These are phyloP conservation scores for Aphelocoma californica DNA, from an alignment of 2,797 vertebrate genomes.

Conservation along the genomic window DNA sequence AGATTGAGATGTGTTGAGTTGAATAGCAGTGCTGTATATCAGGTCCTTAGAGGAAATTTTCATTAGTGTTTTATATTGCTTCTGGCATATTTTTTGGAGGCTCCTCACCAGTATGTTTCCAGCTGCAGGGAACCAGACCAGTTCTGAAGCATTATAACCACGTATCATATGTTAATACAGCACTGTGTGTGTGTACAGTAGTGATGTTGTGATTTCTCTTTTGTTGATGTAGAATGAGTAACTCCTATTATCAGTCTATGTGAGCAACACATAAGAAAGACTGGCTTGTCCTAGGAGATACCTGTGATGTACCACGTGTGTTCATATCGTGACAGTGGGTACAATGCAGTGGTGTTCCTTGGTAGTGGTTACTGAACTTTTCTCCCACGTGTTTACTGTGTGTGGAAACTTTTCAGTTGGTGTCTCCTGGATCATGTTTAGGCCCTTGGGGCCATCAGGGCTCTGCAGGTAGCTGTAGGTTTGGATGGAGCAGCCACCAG, in stretches of 20 bases:
- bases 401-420: not conserved
- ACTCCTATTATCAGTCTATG: not conserved
- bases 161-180: not conserved
- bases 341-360: not conserved
- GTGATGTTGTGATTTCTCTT: not conserved
- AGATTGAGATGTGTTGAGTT: not conserved
- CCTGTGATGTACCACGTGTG: not conserved
- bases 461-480: not conserved
- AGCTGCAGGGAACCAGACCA: not conserved
- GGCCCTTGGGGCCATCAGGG: not conserved
- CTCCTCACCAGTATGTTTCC: not conserved
- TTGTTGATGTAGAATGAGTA: not conserved
- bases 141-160: not conserved
- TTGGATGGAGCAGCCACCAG: not conserved
- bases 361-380: not conserved
- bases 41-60: not conserved
- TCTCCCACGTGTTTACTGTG: not conserved
- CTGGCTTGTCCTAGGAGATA: not conserved
- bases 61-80: not conserved
- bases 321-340: not conserved
- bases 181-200: not conserved
- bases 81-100: not conserved
- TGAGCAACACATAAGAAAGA: not conserved
- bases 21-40: not conserved
- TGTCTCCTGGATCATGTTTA: not conserved